Base-by-base conservation (phyloP, 2,113 vertebrate species). In the Delphinapterus leucas region DNA sequence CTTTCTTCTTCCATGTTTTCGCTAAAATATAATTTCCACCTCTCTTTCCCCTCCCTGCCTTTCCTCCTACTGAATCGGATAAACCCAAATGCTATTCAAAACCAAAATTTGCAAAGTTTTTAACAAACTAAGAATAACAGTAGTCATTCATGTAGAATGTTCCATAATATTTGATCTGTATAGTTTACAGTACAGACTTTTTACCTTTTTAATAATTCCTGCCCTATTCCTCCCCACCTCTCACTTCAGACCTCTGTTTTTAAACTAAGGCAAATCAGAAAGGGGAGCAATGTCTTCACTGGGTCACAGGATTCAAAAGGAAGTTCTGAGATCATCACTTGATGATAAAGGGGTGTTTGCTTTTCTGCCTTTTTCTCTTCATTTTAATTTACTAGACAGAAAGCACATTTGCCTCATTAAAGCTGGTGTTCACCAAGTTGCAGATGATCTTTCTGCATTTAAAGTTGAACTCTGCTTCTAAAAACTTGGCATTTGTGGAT, bases 1-100 rank as follows among this genome's bases (percentile, higher is more conserved):
- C 33, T 92, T 84, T 96, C 77, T 95, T 85, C 76, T 81, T 88
- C 44, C 68, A 53, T 25, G 68, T 49, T 88, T 92, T 82, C 31
- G 44, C 49, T 86, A 58, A 95, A 84, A 88, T 47, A 60, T 38
- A 55, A 81, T 81, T 86, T 79, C 82, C 31, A 70, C 36, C 55
- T 95, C 49, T 82, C 31, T 74, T 86, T 61, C 5, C 23, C 23
- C 36, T 61, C 23, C 25, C 21, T 0, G 15, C 31, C 76, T 97
- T 90, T 71, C 89, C 4, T 71, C 41, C 21, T 38, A 76, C 38
- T 90, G 38, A 90, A 77, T 49, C 15, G 8, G 8, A 82, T 71
- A 70, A 47, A 33, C 18, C 6, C 18, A 0, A 38, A 79, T 41
- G 31, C 55, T 76, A 60, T 83, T 86, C 3, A 26, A 82, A 91